Evolutionary conservation across 1,140 invertebrate species (phyloP).

Genomic region (Spodoptera litura): DNA sequence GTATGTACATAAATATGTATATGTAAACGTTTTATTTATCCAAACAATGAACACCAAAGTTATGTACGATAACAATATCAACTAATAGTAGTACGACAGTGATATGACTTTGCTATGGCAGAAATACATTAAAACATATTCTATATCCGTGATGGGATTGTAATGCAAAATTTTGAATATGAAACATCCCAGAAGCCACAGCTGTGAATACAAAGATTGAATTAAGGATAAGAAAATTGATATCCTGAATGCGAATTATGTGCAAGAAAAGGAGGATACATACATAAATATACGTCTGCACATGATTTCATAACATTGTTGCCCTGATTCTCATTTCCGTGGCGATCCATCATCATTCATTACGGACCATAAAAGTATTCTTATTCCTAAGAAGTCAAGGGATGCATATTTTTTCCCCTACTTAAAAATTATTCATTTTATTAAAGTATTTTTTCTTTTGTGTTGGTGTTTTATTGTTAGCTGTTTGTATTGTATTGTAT

Average conservation of each 20-base stretch:
- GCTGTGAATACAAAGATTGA: neutral
- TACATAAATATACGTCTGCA: neutral
- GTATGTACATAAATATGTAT: no score
- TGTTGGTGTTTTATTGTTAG: no score
- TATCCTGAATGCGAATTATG: neutral
- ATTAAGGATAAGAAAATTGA: neutral
- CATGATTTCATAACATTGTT: conserved; percentile 37
- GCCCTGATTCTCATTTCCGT: conserved; percentile 25
- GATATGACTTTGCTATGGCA: no score
- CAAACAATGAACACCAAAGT: no score
- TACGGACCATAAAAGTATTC: neutral
- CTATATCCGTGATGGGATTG: no score
- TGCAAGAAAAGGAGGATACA: neutral
- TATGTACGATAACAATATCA: no score
- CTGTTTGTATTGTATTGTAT: no score
- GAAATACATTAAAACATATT: no score
- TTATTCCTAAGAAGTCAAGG: neutral
- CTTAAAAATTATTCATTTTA: neutral
- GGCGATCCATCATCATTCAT: conserved; percentile 32
- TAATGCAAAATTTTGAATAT: no score
- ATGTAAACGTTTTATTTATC: no score
- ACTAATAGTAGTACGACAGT: no score
- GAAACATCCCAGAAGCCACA: no score
- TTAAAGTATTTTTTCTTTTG: neutral
- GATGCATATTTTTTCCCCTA: conserved; percentile 3